Conservation (phyloP, 2,888 invertebrate species). For the Hirtodrosophila cameraria region DNA sequence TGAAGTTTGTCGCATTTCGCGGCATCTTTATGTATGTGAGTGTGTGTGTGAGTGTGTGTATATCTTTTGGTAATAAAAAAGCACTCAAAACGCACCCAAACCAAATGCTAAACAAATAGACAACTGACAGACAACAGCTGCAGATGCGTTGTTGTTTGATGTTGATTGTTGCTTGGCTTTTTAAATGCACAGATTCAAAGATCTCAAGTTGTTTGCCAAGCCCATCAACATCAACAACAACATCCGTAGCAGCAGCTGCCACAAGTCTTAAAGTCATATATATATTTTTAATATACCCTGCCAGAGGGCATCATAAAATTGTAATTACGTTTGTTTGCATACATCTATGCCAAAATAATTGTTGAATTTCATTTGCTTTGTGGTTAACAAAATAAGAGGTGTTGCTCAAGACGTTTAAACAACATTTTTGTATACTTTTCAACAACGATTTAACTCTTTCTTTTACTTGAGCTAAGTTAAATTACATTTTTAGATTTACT, state of each 20-base stretch:
- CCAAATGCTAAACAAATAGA: slow-evolving; percentile 43
- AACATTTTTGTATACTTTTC: too few species aligned
- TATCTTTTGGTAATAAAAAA: slow-evolving; percentile 3
- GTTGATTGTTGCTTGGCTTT: slow-evolving; percentile 1
- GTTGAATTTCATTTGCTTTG: slow-evolving; percentile 15
- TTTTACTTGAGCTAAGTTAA: too few species aligned
- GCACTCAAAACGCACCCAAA: slow-evolving; percentile 48
- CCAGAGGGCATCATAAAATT: slow-evolving; percentile 29
- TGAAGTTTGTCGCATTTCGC: slow-evolving; percentile 21
- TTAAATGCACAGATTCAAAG: slow-evolving; percentile 9
- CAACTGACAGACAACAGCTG: slow-evolving; percentile 39
- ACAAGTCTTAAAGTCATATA: slow-evolving; percentile 20
- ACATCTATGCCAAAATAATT: slow-evolving; percentile 31
- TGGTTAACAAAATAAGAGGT: too few species aligned
- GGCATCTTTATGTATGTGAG: too few species aligned
- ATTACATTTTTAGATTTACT: too few species aligned
- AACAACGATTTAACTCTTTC: too few species aligned
- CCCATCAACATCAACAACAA: slow-evolving; percentile 44
- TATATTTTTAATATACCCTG: slow-evolving; percentile 17
- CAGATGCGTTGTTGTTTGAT: slow-evolving; percentile 7
- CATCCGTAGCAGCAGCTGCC: slow-evolving; percentile 44
- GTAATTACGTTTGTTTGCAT: slow-evolving; percentile 28
- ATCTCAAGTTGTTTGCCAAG: slow-evolving; percentile 42
- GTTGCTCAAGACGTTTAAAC: too few species aligned
- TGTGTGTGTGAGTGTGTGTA: slow-evolving; percentile 4